Conservation (phyloP, 2,888 invertebrate genomes). For the Tiphia femorata region DNA sequence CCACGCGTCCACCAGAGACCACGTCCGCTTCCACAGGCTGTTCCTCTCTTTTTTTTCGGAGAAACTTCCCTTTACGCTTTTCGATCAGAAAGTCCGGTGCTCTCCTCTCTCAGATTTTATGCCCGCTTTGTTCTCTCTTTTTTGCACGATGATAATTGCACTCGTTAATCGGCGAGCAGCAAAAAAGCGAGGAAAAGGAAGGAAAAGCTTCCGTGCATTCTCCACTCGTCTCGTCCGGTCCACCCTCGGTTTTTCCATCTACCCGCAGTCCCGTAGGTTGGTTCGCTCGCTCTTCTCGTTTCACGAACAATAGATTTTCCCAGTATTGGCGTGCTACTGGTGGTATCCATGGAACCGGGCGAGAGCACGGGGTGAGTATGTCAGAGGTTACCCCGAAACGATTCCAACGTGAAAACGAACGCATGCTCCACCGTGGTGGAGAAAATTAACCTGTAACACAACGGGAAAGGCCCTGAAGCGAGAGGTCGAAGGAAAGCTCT, state of each 20-base stretch:
- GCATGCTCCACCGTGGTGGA: neutral
- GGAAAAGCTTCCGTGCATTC: too few species aligned
- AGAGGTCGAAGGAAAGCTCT: neutral
- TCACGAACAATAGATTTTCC: constrained; percentile 40
- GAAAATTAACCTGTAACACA: constrained; percentile 1
- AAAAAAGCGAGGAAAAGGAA: too few species aligned
- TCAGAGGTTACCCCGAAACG: constrained; percentile 18
- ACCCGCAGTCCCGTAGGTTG: neutral
- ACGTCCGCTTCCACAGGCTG: too few species aligned
- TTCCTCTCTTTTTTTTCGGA: too few species aligned
- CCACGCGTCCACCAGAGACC: too few species aligned
- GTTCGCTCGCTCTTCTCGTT: constrained; percentile 19
- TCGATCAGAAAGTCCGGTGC: too few species aligned
- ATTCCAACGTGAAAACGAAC: constrained; percentile 23
- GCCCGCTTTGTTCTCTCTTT: too few species aligned
- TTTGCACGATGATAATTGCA: too few species aligned
- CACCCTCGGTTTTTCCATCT: constrained; percentile 17
- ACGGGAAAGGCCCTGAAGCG: neutral
- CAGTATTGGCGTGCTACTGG: constrained; percentile 36
- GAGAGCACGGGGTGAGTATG: constrained; percentile 4
- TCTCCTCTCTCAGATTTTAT: too few species aligned
- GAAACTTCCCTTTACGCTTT: too few species aligned
- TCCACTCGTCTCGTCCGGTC: too few species aligned
- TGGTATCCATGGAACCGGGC: constrained; percentile 13
- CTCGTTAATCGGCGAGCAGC: too few species aligned